Percentiles rank a stretch among this genome's conserved stretches.
Conservation (phyloP, 2,113 vertebrate genomes). For the Zosterops hypoxanthus region DNA sequence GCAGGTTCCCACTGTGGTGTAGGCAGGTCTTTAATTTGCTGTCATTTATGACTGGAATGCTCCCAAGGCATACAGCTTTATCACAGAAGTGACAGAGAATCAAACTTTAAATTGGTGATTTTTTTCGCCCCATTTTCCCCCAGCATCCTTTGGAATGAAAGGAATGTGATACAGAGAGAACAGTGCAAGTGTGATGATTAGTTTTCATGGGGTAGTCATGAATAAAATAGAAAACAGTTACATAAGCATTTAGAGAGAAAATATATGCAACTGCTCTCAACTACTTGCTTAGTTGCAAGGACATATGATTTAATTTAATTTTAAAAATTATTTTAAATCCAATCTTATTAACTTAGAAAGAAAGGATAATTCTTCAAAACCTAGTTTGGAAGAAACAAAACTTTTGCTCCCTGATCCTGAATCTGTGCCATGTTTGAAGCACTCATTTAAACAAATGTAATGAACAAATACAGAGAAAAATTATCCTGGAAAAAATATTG, state of each 20-base stretch:
- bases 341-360: background rate
- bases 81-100: background rate
- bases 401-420: background rate
- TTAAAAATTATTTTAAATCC: background rate
- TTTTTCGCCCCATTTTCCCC: background rate
- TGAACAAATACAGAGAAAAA: background rate
- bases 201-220: background rate
- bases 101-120: background rate
- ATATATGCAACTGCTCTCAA: background rate
- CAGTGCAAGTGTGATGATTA: background rate
- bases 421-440: background rate
- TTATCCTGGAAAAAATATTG: background rate
- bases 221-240: background rate
- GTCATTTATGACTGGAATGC: background rate
- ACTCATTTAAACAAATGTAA: background rate
- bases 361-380: background rate
- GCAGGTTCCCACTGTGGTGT: background rate
- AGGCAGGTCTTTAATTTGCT: constrained; percentile 2
- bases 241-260: background rate
- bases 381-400: background rate
- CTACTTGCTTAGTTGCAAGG: background rate
- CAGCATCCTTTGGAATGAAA: background rate
- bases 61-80: background rate
- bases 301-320: background rate
- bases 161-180: background rate